Evolutionary conservation across 2,888 invertebrate species (phyloP).

Genomic region (Limnephilus auricula): DNA sequence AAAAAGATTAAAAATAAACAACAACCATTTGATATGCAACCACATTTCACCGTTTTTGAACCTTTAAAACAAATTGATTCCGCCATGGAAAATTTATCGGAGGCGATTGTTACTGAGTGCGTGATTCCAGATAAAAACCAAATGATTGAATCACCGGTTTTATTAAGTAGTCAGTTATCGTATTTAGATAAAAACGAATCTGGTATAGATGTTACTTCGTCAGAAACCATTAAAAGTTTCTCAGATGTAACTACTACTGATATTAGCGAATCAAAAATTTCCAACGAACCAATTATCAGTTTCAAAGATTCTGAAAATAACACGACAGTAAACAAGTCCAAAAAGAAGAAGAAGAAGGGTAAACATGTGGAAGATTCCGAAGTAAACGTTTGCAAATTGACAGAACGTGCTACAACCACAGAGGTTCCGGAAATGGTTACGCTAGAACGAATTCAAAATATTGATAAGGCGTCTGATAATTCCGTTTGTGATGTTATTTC

Average conservation of each 20-base stretch:
- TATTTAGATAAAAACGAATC: background rate
- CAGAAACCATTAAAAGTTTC: background rate
- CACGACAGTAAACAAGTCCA: background rate
- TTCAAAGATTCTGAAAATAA: background rate
- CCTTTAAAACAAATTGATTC: background rate
- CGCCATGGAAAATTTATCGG: background rate
- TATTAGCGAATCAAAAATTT: background rate
- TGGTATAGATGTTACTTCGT: background rate
- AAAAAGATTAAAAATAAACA: slow-evolving; percentile 2
- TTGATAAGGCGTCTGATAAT: background rate
- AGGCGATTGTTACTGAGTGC: background rate
- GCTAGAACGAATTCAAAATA: background rate
- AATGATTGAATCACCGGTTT: background rate
- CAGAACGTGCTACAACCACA: background rate
- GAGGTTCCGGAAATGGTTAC: background rate
- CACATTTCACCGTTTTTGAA: background rate
- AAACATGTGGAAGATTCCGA: background rate
- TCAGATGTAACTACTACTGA: background rate
- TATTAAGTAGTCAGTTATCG: background rate
- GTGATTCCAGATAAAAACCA: background rate
- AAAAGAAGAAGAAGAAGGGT: slow-evolving; percentile 46
- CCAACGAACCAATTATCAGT: background rate
- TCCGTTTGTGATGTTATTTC: background rate
- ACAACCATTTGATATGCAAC: background rate
- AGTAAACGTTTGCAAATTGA: background rate